Conservation (phyloP, 2,113 vertebrate genomes). For the Speoplatyrhinus poulsoni region DNA sequence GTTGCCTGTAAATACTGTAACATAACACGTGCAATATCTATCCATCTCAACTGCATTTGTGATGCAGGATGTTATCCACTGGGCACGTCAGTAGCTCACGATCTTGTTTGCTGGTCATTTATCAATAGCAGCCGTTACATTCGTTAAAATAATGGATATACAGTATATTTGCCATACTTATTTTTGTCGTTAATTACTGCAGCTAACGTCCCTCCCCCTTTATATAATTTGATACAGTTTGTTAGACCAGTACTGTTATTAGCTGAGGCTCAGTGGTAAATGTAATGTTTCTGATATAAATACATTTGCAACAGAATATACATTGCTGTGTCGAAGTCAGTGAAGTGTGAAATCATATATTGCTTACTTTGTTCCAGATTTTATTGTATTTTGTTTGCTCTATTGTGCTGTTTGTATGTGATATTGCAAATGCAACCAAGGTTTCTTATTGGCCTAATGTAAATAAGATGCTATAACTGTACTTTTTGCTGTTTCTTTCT, state of each 20-base stretch:
- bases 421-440: background rate
- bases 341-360: background rate
- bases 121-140: background rate
- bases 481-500: conserved; percentile 3
- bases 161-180: conserved; percentile 49
- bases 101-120: background rate
- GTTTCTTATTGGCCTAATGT: conserved; percentile 21
- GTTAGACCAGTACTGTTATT: too few relatives aligned
- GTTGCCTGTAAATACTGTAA: too few relatives aligned
- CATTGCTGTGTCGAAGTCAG: too few relatives aligned
- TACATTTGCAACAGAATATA: conserved; percentile 41
- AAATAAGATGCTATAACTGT: conserved; percentile 43
- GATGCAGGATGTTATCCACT: background rate
- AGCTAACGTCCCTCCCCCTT: too few relatives aligned
- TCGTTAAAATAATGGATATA: background rate
- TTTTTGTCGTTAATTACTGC: conserved; percentile 10
- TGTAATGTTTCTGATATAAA: background rate
- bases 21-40: too few relatives aligned
- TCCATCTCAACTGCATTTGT: background rate
- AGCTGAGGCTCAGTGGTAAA: too few relatives aligned
- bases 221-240: too few relatives aligned
- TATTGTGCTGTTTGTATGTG: conserved; percentile 22
- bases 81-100: background rate
- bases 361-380: background rate
- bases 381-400: conserved; percentile 8